Percentiles rank a stretch among this genome's conserved stretches.
Evolutionary conservation across 2,888 invertebrate genomes (phyloP).

Genomic region (Euplexia lucipara): DNA sequence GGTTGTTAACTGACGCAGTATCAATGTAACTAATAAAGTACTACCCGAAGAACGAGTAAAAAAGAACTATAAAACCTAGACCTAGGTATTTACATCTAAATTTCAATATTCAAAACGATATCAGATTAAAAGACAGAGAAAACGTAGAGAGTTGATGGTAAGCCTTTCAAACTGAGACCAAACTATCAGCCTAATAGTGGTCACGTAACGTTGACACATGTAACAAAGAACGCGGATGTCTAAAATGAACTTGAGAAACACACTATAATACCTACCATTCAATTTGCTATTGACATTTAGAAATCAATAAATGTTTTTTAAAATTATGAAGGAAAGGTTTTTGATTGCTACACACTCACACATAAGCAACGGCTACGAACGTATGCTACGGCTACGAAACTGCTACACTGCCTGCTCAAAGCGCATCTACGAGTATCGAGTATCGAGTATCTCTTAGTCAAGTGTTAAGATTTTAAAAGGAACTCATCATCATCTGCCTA

Average conservation of each 20-base stretch:
- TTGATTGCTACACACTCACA: conserved; percentile 22
- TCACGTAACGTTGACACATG: not conserved
- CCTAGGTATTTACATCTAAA: too few relatives aligned
- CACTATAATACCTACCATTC: not conserved
- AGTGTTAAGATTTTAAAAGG: too few relatives aligned
- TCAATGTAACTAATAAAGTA: too few relatives aligned
- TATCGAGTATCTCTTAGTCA: too few relatives aligned
- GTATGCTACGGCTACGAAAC: conserved; percentile 40
- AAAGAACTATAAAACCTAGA: too few relatives aligned
- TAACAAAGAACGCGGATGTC: conserved; percentile 1
- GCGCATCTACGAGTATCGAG: too few relatives aligned
- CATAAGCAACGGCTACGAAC: conserved; percentile 35
- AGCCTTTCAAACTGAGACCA: not conserved
- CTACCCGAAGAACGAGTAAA: too few relatives aligned
- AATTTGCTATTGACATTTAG: not conserved
- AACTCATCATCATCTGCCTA: too few relatives aligned
- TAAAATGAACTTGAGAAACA: not conserved
- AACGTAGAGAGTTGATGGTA: too few relatives aligned
- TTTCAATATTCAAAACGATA: too few relatives aligned
- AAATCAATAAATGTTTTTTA: conserved; percentile 14
- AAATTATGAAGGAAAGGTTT: conserved; percentile 11
- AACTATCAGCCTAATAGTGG: not conserved
- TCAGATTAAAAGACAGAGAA: too few relatives aligned
- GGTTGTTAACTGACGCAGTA: too few relatives aligned
- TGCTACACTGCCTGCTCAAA: conserved; percentile 28